Conservation (phyloP, 2,797 vertebrate genomes). For the Holocentrus rufus region DNA sequence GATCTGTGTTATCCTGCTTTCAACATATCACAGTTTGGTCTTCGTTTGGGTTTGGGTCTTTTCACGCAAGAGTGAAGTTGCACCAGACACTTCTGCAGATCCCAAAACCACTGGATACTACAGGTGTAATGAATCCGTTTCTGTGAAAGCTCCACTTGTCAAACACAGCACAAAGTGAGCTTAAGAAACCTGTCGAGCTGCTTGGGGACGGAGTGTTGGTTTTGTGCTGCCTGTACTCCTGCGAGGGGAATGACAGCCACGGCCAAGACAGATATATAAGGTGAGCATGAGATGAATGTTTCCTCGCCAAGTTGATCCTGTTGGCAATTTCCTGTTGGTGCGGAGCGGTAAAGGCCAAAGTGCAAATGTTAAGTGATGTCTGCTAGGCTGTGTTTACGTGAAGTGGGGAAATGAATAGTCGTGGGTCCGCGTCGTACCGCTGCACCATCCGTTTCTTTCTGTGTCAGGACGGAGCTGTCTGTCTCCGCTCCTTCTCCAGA, state of each 20-base stretch:
- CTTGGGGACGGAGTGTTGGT: slow-evolving; percentile 8
- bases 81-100: neutral
- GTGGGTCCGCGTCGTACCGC: neutral
- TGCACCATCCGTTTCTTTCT: slow-evolving; percentile 31
- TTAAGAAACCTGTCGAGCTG: neutral
- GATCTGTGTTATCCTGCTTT: too few relatives aligned
- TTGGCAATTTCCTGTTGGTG: slow-evolving; percentile 16
- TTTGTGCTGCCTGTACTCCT: neutral
- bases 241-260: neutral
- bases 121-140: neutral
- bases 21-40: too few relatives aligned
- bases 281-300: slow-evolving; percentile 44
- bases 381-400: slow-evolving; percentile 52
- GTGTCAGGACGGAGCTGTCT: slow-evolving; percentile 42
- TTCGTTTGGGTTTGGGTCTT: too few relatives aligned
- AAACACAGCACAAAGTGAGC: neutral
- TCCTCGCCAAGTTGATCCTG: slow-evolving; percentile 20
- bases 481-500: slow-evolving; percentile 43
- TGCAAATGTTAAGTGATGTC: slow-evolving; percentile 35
- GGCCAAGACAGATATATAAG: slow-evolving; percentile 47
- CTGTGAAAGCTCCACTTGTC: neutral
- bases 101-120: slow-evolving; percentile 1
- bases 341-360: slow-evolving; percentile 9
- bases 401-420: slow-evolving; percentile 5
- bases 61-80: neutral